Evolutionary conservation across 2,888 invertebrate genomes (phyloP), one percentile per base, ranked within the genome.

Genomic region (Gibbula magus): DNA sequence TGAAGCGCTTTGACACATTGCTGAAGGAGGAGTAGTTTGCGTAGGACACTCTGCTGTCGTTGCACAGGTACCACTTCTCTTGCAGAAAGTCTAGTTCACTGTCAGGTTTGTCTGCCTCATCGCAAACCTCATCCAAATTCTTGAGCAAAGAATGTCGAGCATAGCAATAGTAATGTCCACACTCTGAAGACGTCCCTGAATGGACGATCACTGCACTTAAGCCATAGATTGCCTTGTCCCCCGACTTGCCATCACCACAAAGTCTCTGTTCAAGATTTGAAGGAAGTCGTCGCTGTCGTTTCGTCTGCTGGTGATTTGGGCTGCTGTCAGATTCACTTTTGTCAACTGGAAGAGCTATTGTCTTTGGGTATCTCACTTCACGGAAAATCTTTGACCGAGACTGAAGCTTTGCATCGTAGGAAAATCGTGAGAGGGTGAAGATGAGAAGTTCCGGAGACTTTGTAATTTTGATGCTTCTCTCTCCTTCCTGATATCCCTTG

Each of bases 101-200:
- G 53, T 83, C 70, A 0, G 61, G 73, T 39, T 56, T 67, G 35
- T 86, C 79, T 32, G 88, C 77, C 29, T 85, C 81, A 80, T 88
- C 82, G 61, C 82, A 82, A 53, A 85, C 79, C 0, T 83, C 35
- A 66, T 87, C 82, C 0, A 85, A 76, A 76, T 86, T 85, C 25
- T 83, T 84, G 29, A 85, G 79, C 29, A 86, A 81, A 2, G 90
- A 89, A 79, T 90, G 89, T 7, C 92, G 83, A 22, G 96, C 96
- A 81, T 96, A 95, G 0, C 97, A 96, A 91, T 96, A 97, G 92
- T 97, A 97, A 91, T 97, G 97, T 0, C 97, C 97, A 0, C 96
- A 96, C 90, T 97, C 96, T 84, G 96, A 95, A 76, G 96, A 96
- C 29, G 95, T 95, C 1, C 97, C 97, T 0, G 95, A 95, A 92